A percentile compares a stretch with the other conserved stretches of the same genome.
Evolutionary conservation across 2,888 invertebrate genomes (phyloP).

Genomic region (Drosophila birchii): DNA sequence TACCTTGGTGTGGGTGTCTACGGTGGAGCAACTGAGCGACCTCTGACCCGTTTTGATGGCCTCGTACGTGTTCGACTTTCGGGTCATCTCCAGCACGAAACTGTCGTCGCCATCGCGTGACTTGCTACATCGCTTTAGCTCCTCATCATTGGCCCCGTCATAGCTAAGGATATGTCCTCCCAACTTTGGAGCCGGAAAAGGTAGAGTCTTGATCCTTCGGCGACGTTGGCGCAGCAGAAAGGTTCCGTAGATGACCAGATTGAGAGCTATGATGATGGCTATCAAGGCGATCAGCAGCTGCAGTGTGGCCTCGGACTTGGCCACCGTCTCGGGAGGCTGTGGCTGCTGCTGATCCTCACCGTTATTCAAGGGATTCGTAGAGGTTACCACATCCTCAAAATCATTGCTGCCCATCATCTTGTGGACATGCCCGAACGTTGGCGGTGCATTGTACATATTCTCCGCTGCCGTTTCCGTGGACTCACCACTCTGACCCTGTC

Average conservation of each 20-base stretch:
- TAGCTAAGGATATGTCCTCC: slow-evolving; percentile 83
- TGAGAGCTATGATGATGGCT: slow-evolving; percentile 89
- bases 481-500: slow-evolving; percentile 45
- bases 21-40: slow-evolving; percentile 90
- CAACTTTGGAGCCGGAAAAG: slow-evolving; percentile 72
- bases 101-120: slow-evolving; percentile 84
- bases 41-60: slow-evolving; percentile 81
- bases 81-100: slow-evolving; percentile 82
- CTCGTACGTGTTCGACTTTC: slow-evolving; percentile 84
- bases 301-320: slow-evolving; percentile 87
- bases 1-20: slow-evolving; percentile 94
- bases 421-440: slow-evolving; percentile 81
- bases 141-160: slow-evolving; percentile 84
- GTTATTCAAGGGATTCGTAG: slow-evolving; percentile 8
- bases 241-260: slow-evolving; percentile 86
- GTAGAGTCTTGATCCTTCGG: slow-evolving; percentile 70
- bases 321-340: slow-evolving; percentile 81
- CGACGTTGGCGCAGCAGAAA: slow-evolving; percentile 82
- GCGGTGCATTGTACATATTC: slow-evolving; percentile 84
- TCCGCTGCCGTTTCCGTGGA: slow-evolving; percentile 72
- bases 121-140: slow-evolving; percentile 82
- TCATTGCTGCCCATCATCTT: slow-evolving; percentile 42
- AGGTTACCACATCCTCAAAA: slow-evolving; percentile 39
- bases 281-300: slow-evolving; percentile 88
- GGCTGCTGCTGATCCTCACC: slow-evolving; percentile 15